Evolutionary conservation across 2,113 vertebrate species (phyloP).

Genomic region (Phyllostomus hastatus): DNA sequence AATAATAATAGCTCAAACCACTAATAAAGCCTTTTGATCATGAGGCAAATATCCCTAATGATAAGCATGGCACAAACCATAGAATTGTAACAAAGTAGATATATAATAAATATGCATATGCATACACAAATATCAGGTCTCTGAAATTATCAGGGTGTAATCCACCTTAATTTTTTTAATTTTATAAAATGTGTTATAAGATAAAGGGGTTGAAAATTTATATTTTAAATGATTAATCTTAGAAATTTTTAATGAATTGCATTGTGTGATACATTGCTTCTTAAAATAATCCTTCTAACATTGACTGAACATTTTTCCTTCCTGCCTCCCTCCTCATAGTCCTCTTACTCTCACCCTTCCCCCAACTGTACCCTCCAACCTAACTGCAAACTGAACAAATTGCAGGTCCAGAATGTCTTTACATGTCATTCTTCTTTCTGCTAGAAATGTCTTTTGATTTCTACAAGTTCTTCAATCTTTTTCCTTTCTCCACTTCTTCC

Average conservation of each 20-base stretch:
- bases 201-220: background rate
- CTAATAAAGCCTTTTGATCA: slow-evolving; percentile 65
- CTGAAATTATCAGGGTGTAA: background rate
- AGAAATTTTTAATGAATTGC: slow-evolving; percentile 5
- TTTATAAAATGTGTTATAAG: background rate
- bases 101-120: background rate
- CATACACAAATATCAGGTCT: background rate
- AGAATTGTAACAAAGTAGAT: slow-evolving; percentile 40
- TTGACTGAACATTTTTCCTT: background rate
- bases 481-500: background rate
- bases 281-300: background rate
- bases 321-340: background rate
- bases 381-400: background rate
- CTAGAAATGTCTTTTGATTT: background rate
- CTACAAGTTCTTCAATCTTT: background rate
- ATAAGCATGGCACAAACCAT: slow-evolving; percentile 5
- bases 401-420: background rate
- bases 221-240: slow-evolving; percentile 1
- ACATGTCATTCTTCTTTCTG: background rate
- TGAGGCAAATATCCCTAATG: slow-evolving; percentile 48
- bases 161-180: background rate
- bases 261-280: background rate
- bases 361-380: background rate
- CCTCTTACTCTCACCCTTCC: background rate
- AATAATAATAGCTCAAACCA: slow-evolving; percentile 46